These are phyloP conservation scores for Metridium senile DNA, from an alignment of 92 coral and sea anemone genomes.

Conservation along the genomic window DNA sequence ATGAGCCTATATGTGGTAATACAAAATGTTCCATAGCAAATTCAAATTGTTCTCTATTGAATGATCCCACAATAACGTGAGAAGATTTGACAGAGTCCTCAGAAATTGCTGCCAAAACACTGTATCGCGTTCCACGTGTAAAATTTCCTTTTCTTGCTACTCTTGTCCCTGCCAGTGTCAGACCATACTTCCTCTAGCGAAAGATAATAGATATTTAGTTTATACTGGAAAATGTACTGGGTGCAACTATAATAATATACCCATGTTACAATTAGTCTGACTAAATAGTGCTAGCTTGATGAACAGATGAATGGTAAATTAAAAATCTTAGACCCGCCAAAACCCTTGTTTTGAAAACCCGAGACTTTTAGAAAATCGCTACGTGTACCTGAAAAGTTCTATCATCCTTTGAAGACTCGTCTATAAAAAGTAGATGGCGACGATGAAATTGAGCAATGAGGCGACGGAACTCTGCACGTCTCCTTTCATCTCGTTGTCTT, in stretches of 20 bases:
- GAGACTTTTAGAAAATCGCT: too few relatives aligned
- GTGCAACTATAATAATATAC: too few relatives aligned
- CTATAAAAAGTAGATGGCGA: constrained; percentile 32
- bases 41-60: constrained; percentile 34
- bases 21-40: constrained; percentile 55
- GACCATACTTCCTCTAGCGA: constrained; percentile 50
- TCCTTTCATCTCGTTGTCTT: constrained; percentile 35
- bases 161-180: constrained; percentile 39
- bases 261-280: too few relatives aligned
- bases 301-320: not conserved
- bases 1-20: constrained; percentile 43
- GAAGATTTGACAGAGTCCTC: constrained; percentile 40
- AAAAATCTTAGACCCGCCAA: too few relatives aligned
- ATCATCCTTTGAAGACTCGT: constrained; percentile 43
- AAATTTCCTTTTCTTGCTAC: constrained; percentile 41
- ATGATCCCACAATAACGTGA: constrained; percentile 54
- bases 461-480: constrained; percentile 42
- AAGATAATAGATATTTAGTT: not conserved
- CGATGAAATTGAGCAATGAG: constrained; percentile 29
- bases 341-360: too few relatives aligned
- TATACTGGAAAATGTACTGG: too few relatives aligned
- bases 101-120: constrained; percentile 51
- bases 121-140: constrained; percentile 43
- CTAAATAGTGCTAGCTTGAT: too few relatives aligned
- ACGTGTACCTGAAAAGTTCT: constrained; percentile 37